Percentiles rank a stretch among this genome's conserved stretches.
Evolutionary conservation across 2,797 vertebrate species (phyloP).

Genomic region (Microcaecilia unicolor): DNA sequence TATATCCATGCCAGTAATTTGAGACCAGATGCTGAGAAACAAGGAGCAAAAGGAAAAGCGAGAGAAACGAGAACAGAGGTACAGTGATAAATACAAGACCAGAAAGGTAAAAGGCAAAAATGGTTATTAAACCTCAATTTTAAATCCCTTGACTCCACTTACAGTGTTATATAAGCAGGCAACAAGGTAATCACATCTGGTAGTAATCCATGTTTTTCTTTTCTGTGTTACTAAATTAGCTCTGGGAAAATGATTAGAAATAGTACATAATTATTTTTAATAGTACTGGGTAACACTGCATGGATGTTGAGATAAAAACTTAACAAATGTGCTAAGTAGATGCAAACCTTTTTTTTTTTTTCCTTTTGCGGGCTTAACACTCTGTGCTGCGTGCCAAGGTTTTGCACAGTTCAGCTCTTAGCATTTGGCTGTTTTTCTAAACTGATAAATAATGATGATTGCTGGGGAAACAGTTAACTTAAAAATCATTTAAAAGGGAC

Average conservation of each 20-base stretch:
- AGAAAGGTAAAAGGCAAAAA: slow-evolving; percentile 10
- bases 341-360: slow-evolving; percentile 13
- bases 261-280: slow-evolving; percentile 51
- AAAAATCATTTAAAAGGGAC: slow-evolving; percentile 42
- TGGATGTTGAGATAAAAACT: slow-evolving; percentile 54
- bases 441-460: slow-evolving; percentile 51
- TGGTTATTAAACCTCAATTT: slow-evolving; percentile 8
- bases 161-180: slow-evolving; percentile 12
- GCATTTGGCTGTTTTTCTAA: slow-evolving; percentile 49
- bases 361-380: slow-evolving; percentile 30
- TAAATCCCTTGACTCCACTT: slow-evolving; percentile 14
- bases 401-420: slow-evolving; percentile 40
- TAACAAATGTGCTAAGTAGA: slow-evolving; percentile 48
- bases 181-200: slow-evolving; percentile 51
- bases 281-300: slow-evolving; percentile 39
- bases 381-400: slow-evolving; percentile 28
- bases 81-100: not conserved
- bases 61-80: slow-evolving; percentile 7
- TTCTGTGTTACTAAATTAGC: slow-evolving; percentile 47
- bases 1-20: not conserved
- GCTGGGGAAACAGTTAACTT: slow-evolving; percentile 40
- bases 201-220: slow-evolving; percentile 53
- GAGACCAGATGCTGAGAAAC: slow-evolving; percentile 8
- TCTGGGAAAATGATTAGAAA: slow-evolving; percentile 50
- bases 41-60: not conserved